These are phyloP conservation scores for Pseudomugil gertrudae DNA, from an alignment of 2,797 vertebrate species.

Conservation along the genomic window DNA sequence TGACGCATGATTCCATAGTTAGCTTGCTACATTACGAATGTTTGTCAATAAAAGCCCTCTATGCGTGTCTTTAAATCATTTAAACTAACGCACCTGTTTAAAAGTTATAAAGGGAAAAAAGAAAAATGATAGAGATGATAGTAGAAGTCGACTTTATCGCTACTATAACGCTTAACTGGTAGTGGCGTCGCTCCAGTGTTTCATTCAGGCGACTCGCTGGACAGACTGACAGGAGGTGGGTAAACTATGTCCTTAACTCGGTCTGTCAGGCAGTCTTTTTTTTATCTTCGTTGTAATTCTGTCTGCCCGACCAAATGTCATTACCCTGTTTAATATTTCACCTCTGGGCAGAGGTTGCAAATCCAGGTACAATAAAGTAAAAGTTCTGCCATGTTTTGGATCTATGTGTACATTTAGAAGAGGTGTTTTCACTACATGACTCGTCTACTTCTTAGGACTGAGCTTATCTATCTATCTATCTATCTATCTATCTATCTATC, in stretches of 20 bases:
- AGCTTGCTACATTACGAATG: conserved; percentile 32
- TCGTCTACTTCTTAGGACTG: no score
- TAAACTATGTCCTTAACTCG: neutral
- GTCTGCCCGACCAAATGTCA: no score
- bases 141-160: neutral
- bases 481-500: no score
- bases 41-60: neutral
- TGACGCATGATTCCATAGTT: conserved; percentile 58
- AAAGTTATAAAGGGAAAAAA: neutral
- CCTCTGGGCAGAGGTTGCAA: no score
- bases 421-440: no score
- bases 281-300: no score
- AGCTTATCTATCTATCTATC: no score
- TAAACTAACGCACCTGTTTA: conserved; percentile 44
- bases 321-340: no score
- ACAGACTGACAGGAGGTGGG: fast-evolving
- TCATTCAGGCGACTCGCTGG: conserved; percentile 70
- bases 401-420: no score
- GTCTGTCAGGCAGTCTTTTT: conserved; percentile 13
- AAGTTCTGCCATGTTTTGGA: no score
- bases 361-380: no score
- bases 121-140: neutral
- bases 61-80: fast-evolving
- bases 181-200: conserved; percentile 51
- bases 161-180: conserved; percentile 18